A percentile compares a stretch with the other conserved stretches of the same genome.
These are phyloP conservation scores for Chrysomela aeneicollis DNA, from an alignment of 2,888 invertebrate species.

Conservation along the genomic window DNA sequence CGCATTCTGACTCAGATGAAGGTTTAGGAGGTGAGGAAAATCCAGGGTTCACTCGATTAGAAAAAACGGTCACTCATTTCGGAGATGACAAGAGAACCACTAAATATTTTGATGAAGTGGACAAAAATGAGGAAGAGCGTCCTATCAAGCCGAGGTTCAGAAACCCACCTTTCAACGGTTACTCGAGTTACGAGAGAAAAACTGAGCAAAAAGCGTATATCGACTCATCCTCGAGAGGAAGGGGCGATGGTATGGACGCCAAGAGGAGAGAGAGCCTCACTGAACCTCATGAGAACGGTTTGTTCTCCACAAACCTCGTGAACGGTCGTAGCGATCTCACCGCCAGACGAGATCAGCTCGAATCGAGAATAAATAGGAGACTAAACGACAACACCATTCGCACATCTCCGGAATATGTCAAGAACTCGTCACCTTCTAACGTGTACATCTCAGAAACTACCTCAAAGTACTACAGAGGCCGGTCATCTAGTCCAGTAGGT, in stretches of 20 bases:
- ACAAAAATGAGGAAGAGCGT: conserved; percentile 62
- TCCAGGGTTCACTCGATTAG: conserved; percentile 55
- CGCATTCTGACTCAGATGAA: conserved; percentile 80
- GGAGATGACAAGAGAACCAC: conserved; percentile 57
- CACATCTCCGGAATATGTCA: conserved; percentile 59
- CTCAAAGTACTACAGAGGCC: conserved; percentile 66
- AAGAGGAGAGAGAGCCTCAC: conserved; percentile 65
- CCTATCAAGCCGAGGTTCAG: conserved; percentile 71
- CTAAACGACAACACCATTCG: conserved; percentile 58
- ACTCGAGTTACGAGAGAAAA: conserved; percentile 64
- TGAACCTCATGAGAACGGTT: conserved; percentile 51
- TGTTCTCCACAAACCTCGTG: conserved; percentile 36
- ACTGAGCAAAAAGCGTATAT: conserved; percentile 59
- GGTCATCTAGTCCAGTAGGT: conserved; percentile 65
- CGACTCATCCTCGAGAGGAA: conserved; percentile 65
- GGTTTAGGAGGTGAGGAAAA: conserved; percentile 77
- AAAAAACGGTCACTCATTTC: conserved; percentile 58
- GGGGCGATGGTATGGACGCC: conserved; percentile 74
- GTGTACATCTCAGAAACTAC: conserved; percentile 66
- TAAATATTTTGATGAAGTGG: conserved; percentile 53
- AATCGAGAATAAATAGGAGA: conserved; percentile 75
- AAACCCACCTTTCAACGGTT: conserved; percentile 63
- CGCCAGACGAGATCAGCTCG: conserved; percentile 76
- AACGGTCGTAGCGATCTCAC: conserved; percentile 69
- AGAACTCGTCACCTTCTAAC: conserved; percentile 46